These are phyloP conservation scores for Drosophila anomelani DNA, from an alignment of 2,888 invertebrate genomes.

Conservation along the genomic window DNA sequence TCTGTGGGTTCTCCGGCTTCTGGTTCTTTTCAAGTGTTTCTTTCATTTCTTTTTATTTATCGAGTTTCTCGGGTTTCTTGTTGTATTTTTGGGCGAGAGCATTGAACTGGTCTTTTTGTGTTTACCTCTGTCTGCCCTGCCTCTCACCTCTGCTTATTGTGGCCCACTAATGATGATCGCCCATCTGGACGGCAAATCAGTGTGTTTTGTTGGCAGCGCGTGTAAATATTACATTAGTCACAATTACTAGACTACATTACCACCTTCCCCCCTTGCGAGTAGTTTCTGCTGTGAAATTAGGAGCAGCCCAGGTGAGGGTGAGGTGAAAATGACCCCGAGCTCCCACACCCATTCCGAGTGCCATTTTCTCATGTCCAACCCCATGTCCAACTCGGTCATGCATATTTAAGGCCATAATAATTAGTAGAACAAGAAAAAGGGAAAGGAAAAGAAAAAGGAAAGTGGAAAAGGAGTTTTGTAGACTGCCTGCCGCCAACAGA, in stretches of 20 bases:
- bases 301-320: slow-evolving; percentile 19
- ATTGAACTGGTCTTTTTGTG: slow-evolving; percentile 56
- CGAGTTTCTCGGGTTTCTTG: slow-evolving; percentile 30
- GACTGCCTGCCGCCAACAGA: slow-evolving; percentile 66
- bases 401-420: slow-evolving; percentile 32
- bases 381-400: slow-evolving; percentile 9
- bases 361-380: neutral
- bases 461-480: slow-evolving; percentile 17
- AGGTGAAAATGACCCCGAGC: neutral
- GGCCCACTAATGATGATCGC: slow-evolving; percentile 31
- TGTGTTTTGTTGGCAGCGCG: slow-evolving; percentile 35
- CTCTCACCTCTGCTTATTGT: neutral
- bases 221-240: slow-evolving; percentile 75
- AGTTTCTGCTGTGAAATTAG: slow-evolving; percentile 57
- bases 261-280: slow-evolving; percentile 23
- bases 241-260: slow-evolving; percentile 11
- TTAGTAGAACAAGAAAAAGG: slow-evolving; percentile 4
- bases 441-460: neutral
- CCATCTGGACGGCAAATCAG: slow-evolving; percentile 22
- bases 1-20: slow-evolving; percentile 34
- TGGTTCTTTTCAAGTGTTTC: slow-evolving; percentile 23
- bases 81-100: slow-evolving; percentile 31
- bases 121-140: slow-evolving; percentile 5
- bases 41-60: slow-evolving; percentile 23
- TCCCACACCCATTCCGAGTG: slow-evolving; percentile 6